phyloP scores from a whole-genome alignment of 2,113 vertebrate species.

The Peromyscus californicus region DNA sequence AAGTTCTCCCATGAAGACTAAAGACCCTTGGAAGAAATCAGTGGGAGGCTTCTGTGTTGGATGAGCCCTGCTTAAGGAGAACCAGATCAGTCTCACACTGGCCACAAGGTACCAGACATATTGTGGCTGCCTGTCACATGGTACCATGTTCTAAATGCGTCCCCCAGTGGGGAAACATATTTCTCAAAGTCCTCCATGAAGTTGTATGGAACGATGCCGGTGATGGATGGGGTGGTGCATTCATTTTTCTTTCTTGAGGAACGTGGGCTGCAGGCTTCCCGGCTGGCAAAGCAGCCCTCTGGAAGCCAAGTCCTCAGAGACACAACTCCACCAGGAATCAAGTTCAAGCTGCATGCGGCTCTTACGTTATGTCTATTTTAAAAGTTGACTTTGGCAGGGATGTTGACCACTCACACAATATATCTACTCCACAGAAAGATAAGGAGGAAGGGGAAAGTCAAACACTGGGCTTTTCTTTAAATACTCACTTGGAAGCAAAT shows the following conservation, averaged over 20 bases:
- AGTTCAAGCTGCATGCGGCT: constrained; percentile 39
- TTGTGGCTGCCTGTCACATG: fast-evolving
- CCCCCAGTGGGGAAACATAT: too few species aligned
- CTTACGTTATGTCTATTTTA: constrained; percentile 79
- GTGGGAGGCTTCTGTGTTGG: background rate
- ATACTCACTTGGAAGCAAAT: constrained; percentile 74
- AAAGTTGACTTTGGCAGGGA: constrained; percentile 81
- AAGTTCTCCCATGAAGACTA: background rate
- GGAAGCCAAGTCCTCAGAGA: constrained; percentile 4
- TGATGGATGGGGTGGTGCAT: constrained; percentile 50
- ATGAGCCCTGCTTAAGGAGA: background rate
- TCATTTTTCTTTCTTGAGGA: constrained; percentile 32
- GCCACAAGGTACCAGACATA: background rate
- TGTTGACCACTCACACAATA: constrained; percentile 67
- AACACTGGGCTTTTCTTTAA: constrained; percentile 70
- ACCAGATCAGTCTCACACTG: background rate
- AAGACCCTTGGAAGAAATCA: background rate
- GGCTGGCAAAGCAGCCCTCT: constrained; percentile 14
- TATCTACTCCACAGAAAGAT: constrained; percentile 76
- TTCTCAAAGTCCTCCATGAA: background rate
- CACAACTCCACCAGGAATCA: background rate
- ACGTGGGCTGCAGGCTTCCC: background rate
- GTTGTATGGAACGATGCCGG: background rate
- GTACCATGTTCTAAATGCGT: background rate
- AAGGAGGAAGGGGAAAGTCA: constrained; percentile 46